Percentiles rank a stretch among this genome's conserved stretches.
phyloP scores from a whole-genome alignment of 2,888 invertebrate species.

The Trypoxylon attenuatum region DNA sequence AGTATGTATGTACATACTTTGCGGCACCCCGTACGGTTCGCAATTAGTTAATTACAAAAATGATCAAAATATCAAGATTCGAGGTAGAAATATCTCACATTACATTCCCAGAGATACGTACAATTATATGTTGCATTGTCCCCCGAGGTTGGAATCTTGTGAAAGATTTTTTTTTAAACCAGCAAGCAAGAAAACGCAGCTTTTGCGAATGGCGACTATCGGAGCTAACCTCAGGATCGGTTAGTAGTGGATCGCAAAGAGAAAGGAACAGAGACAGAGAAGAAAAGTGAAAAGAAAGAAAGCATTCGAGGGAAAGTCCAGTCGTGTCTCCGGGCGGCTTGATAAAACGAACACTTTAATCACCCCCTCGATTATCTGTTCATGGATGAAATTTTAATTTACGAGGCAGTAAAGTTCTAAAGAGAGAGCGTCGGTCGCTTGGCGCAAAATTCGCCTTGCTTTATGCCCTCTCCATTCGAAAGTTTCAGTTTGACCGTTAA shows the following conservation, averaged over 20 bases:
- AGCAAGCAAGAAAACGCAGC: neutral
- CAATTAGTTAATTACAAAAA: no score
- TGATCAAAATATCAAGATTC: no score
- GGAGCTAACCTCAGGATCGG: conserved; percentile 2
- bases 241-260: conserved; percentile 2
- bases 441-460: conserved; percentile 46
- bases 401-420: conserved; percentile 47
- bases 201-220: neutral
- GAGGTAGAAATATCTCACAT: no score
- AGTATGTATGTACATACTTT: no score
- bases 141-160: no score
- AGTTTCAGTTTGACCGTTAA: conserved; percentile 58
- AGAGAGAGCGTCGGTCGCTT: conserved; percentile 37
- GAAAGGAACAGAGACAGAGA: no score
- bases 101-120: no score
- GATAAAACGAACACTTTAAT: conserved; percentile 48
- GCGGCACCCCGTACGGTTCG: no score
- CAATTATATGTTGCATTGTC: no score
- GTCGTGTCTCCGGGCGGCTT: conserved; percentile 10
- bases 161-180: neutral
- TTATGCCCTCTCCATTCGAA: conserved; percentile 47
- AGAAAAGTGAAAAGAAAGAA: no score
- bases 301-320: no score
- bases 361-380: conserved; percentile 52
- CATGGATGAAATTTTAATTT: conserved; percentile 59